These are phyloP conservation scores for Noctuana brunneofusca DNA, from an alignment of 2,888 invertebrate genomes.

Conservation along the genomic window DNA sequence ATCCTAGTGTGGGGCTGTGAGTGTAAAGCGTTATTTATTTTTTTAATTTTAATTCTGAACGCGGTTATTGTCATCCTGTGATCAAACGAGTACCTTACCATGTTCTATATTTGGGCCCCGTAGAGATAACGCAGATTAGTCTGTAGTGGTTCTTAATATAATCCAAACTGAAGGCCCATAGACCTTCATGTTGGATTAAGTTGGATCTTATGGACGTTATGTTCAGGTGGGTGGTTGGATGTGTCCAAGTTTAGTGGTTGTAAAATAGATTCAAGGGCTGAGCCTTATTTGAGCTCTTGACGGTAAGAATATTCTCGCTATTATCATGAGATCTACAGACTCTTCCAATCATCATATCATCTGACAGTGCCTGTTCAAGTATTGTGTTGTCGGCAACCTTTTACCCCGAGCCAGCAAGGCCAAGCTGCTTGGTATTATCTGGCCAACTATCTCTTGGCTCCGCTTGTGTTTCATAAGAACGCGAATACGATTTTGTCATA, in stretches of 20 bases:
- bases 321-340: neutral
- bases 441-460: slow-evolving; percentile 5
- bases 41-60: neutral
- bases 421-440: neutral
- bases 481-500: slow-evolving; percentile 25
- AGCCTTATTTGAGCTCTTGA: no score
- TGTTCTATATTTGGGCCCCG: slow-evolving; percentile 43
- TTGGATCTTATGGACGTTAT: slow-evolving; percentile 10
- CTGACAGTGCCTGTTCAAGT: neutral
- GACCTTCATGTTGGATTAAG: slow-evolving; percentile 43
- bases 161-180: no score
- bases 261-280: no score
- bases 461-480: slow-evolving; percentile 18
- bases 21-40: neutral
- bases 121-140: slow-evolving; percentile 45
- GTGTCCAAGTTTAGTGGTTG: neutral
- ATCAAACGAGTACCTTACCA: slow-evolving; percentile 29
- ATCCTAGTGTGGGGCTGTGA: no score
- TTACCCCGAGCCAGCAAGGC: neutral
- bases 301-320: no score
- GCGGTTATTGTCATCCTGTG: neutral
- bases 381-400: slow-evolving; percentile 1
- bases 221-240: neutral
- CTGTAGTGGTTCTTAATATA: slow-evolving; percentile 42
- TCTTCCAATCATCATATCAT: neutral